Base-by-base conservation (phyloP, 2,888 invertebrate species). In the Thera obeliscata region DNA sequence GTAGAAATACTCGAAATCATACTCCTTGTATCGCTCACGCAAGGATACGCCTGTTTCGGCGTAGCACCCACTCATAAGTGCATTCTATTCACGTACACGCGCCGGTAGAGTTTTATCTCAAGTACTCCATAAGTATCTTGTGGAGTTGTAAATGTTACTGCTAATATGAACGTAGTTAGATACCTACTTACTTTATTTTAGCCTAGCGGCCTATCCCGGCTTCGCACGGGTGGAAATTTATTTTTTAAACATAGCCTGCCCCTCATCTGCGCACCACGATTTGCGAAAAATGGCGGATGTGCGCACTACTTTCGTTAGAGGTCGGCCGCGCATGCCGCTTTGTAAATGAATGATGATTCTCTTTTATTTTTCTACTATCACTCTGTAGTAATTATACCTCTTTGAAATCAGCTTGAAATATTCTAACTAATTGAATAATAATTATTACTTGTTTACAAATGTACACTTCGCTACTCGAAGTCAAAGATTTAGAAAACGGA, bases 81-180 rank as follows among this genome's bases (percentile, higher is more conserved):
- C 73, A 75, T 75, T 78, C 76, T 59, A 50, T 64, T 66, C 81
- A 77, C 81, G 78, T 78, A 71, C 73, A 61, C 67, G 50, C 69
- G 36, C 49, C 72, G 70, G 73, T 72, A 70, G 74, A 72, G 74
- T 69, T 79, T 78, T 78, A 77, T 77, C 71, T 74, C 71, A 65
- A 70, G 66, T 70, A 66, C 66, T 65, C 55, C 64, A 61, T 50
- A 65, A 71, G 70, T 69, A 70, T 69, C 67, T 70, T 66, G 64
- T 49, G 59, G 69, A 73, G 74, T 76, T 76, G 75, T 77, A 75
- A 75, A 73, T 71, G 70, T 66, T 76, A 72, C 72, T 74, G 75
- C 66, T 75, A 76, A 76, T 76, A 74, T 71, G 64, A 76, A 72
- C 62, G 71, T 64, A 57, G 70, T 72, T 74, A 67, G 43, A 43